Base-by-base conservation (phyloP, 2,113 vertebrate genomes). In the Amia ocellicauda region DNA sequence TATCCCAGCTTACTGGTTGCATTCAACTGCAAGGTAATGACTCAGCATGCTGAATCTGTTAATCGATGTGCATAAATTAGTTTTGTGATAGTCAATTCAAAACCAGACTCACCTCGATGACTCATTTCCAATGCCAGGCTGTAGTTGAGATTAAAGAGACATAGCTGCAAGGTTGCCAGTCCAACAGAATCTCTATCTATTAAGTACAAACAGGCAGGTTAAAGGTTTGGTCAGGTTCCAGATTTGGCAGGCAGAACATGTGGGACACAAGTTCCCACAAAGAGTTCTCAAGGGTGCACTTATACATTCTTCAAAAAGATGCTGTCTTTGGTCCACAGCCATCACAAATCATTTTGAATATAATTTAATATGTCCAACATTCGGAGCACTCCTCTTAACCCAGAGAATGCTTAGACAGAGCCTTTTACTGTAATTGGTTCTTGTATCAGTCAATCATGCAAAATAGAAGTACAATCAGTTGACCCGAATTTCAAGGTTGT, bases 331-430 rank as follows among this genome's bases (percentile, higher is more conserved):
- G 74, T 73, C 68, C 7, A 53, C 71, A 66, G 77, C 78, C 82
- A 84, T 69, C 72, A 69, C 69, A 68, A 72, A 80, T 80, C 73
- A 77, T 68, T 82, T 63, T 72, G 65, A 66, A 67, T 74, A 73
- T 77, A 80, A 82, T 78, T 78, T 74, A 78, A 83, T 83, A 67
- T 71, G 58, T 82, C 73, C 82, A 80, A 83, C 75, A 83, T 82
- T 74, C 70, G 51, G 20, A 23, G 64, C 65, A 55, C 69, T 80
- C 69, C 81, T 76, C 76, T 83, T 74, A 76, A 76, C 76, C 73
- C 60, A 41, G 61, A 60, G 72, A 83, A 68, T 77, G 82, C 82
- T 86, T 78, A 80, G 71, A 77, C 72, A 70, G 68, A 76, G 67
- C 22, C 73, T 85, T 84, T 77, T 66, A 74, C 64, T 55, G 41